phyloP scores from a whole-genome alignment of 2,888 invertebrate species.

The Caradrina clavipalpis region DNA sequence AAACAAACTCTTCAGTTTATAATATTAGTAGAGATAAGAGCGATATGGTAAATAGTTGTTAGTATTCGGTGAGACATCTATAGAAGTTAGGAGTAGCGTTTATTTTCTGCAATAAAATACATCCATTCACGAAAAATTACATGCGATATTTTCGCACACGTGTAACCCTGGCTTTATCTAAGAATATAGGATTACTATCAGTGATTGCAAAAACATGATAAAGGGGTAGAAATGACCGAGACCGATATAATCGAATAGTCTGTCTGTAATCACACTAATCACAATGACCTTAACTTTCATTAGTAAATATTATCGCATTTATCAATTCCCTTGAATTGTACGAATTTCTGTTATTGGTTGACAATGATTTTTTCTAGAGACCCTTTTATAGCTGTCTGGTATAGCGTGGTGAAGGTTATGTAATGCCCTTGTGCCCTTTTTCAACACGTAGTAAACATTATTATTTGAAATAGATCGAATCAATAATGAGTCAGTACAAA shows the following conservation, averaged over 20 bases:
- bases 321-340: slow-evolving; percentile 39
- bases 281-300: slow-evolving; percentile 33
- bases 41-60: too few relatives aligned
- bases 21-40: too few relatives aligned
- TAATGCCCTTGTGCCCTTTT: background rate
- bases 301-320: background rate
- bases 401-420: slow-evolving; percentile 1
- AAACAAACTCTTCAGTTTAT: too few relatives aligned
- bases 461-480: slow-evolving; percentile 5
- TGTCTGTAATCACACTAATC: slow-evolving; percentile 19
- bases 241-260: slow-evolving; percentile 26
- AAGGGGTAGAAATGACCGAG: slow-evolving; percentile 31
- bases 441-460: background rate
- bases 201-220: slow-evolving; percentile 11
- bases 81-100: background rate
- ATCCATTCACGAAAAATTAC: background rate
- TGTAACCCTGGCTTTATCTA: slow-evolving; percentile 24
- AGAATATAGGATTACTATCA: slow-evolving; percentile 7
- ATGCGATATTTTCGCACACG: background rate
- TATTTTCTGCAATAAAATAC: slow-evolving; percentile 4
- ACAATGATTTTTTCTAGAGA: slow-evolving; percentile 8
- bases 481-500: slow-evolving; percentile 9
- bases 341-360: slow-evolving; percentile 16
- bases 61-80: background rate
- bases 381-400: background rate